Percentiles rank a stretch among this genome's conserved stretches.
These are phyloP conservation scores for Drosophila tropicalis DNA, from an alignment of 1,140 invertebrate genomes.

Conservation along the genomic window DNA sequence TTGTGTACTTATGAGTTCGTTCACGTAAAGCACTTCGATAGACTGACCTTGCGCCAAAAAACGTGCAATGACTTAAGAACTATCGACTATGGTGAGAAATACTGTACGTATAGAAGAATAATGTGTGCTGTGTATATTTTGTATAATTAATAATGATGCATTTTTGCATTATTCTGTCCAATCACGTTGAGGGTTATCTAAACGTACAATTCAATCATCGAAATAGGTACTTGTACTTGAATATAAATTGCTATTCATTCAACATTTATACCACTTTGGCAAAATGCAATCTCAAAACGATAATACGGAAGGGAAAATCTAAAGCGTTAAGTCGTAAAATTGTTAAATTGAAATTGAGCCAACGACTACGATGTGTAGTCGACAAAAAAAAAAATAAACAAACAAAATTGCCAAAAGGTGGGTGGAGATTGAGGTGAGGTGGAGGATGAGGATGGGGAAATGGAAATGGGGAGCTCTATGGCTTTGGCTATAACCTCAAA, in stretches of 20 bases:
- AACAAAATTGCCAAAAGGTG: constrained; percentile 48
- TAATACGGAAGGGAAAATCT: constrained; percentile 64
- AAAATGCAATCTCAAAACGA: constrained; percentile 58
- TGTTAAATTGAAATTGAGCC: constrained; percentile 47
- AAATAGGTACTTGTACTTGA: constrained; percentile 40
- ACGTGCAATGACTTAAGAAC: constrained; percentile 12
- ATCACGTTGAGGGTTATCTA: constrained; percentile 13
- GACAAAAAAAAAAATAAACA: constrained; percentile 11
- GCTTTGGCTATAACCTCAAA: not conserved
- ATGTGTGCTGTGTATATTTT: not conserved
- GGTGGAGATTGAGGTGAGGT: not conserved
- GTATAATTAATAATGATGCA: constrained; percentile 18
- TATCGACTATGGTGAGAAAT: not conserved
- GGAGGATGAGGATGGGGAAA: constrained; percentile 26
- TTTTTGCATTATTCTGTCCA: constrained; percentile 7
- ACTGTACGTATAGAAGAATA: not conserved
- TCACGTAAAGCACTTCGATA: not conserved
- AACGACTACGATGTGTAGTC: not conserved
- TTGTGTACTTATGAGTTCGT: not conserved
- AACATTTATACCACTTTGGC: constrained; percentile 35
- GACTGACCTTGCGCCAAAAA: constrained; percentile 5
- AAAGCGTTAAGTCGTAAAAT: constrained; percentile 45
- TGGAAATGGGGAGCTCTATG: constrained; percentile 17
- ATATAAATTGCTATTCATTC: constrained; percentile 56
- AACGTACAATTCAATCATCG: constrained; percentile 19